A percentile compares a stretch with the other conserved stretches of the same genome.
Conservation (phyloP, 2,113 vertebrate species). For the Xenotilapia longispinis region DNA sequence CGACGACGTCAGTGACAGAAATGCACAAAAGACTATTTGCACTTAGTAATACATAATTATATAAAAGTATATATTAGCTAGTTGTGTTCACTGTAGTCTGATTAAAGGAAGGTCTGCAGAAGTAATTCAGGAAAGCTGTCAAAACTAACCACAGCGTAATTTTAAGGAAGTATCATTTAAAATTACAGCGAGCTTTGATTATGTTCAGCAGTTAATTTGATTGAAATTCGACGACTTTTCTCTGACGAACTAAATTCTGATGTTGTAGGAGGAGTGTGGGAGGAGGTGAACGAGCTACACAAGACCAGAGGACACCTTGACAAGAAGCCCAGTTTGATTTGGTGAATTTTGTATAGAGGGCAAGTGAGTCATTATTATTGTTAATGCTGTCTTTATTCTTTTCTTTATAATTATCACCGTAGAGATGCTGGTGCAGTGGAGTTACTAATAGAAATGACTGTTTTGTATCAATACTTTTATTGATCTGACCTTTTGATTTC, state of each 20-base stretch:
- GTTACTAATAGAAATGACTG: neutral
- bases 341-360: neutral
- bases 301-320: conserved; percentile 6
- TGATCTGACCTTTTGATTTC: neutral
- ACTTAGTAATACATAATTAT: neutral
- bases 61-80: neutral
- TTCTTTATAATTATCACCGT: accelerated
- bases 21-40: accelerated
- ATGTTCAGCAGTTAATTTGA: neutral
- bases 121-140: accelerated
- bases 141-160: accelerated
- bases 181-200: neutral
- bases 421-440: accelerated
- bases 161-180: neutral
- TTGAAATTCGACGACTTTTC: neutral
- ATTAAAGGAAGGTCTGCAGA: neutral
- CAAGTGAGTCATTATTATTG: neutral
- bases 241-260: neutral
- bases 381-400: neutral
- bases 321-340: neutral
- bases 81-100: neutral
- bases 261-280: conserved; percentile 10
- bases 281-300: conserved; percentile 15
- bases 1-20: neutral
- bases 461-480: neutral